Evolutionary conservation across 2,888 invertebrate species (phyloP), one percentile per base, ranked within the genome.

Genomic region (Chrysolina americana): DNA sequence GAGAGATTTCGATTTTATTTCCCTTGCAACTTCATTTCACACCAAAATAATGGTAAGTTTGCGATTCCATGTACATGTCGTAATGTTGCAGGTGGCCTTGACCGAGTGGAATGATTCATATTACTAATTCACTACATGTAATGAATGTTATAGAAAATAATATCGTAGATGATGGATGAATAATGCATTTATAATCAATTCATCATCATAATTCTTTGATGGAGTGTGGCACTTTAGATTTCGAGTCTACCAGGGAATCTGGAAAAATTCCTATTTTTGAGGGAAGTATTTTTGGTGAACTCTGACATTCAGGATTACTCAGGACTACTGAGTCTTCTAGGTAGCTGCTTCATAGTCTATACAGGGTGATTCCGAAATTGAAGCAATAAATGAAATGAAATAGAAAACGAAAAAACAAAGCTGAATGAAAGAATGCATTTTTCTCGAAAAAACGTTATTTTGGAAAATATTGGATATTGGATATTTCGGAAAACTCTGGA

Each of bases 101-200:
- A 75, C 75, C 75, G 69, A 71, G 65, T 69, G 59, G 71, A 75
- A 75, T 75, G 75, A 75, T 71, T 75, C 75, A 75, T 64, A 69
- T 69, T 69, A 71, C 48, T 65, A 75, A 75, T 75, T 75, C 75
- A 69, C 65, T 75, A 65, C 68, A 72, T 69, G 75, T 56, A 65
- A 59, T 65, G 53, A 69, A 69, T 69, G 72, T 23, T 73, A 73
- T 70, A 70, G 73, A 70, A 68, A 72, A 70, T 73, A 65, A 44
- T 73, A 70, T 68, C 65, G 63, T 69, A 41, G 69, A 56, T 50
- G 64, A 71, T 75, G 65, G 68, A 71, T 71, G 71, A 70, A 71
- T 71, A 75, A 75, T 48, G 65, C 65, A 68, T 44, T 69, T 71
- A 59, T 71, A 21, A 53, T 21, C 53, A 53, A 53, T 53, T 21